Base-by-base conservation (phyloP, 2,797 vertebrate genomes). In the Hypotaenidia okinawae region DNA sequence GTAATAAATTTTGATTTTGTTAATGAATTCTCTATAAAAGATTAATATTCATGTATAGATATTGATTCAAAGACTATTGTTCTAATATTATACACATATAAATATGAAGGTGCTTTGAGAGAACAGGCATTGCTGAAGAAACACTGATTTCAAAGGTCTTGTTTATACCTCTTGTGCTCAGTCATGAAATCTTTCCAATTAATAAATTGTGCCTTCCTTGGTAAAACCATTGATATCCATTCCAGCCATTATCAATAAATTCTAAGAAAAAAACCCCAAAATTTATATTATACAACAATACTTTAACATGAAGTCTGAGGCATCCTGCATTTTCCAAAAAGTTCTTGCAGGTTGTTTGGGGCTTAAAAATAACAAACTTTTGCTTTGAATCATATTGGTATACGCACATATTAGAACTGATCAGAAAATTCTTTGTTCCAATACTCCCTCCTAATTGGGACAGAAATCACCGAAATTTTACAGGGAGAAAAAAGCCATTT, bases 21-120 rank as follows among this genome's bases (percentile, higher is more conserved):
- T 97, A 97, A 96, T 96, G 83, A 92, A 82, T 84, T 52, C 25
- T 76, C 77, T 85, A 88, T 95, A 95, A 97, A 91, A 95, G 63
- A 95, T 96, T 95, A 96, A 94, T 58, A 96, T 94, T 91, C 28
- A 89, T 96, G 96, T 97, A 95, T 93, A 97, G 96, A 97, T 96
- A 97, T 83, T 95, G 67, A 95, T 96, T 97, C 74, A 75, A 84
- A 84, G 82, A 85, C 55, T 88, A 75, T 84, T 92, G 78, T 58
- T 85, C 32, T 87, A 84, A 88, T 74, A 87, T 95, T 92, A 91
- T 49, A 89, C 90, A 74, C 13, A 69, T 90, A 93, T 90, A 94
- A 93, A 93, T 84, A 70, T 22, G 89, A 67, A 95, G 55, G 22
- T 84, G 49, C 63, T 97, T 91, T 93, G 85, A 91, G 39, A 93